phyloP scores from a whole-genome alignment of 2,797 vertebrate genomes.

The Amniataba percoides region DNA sequence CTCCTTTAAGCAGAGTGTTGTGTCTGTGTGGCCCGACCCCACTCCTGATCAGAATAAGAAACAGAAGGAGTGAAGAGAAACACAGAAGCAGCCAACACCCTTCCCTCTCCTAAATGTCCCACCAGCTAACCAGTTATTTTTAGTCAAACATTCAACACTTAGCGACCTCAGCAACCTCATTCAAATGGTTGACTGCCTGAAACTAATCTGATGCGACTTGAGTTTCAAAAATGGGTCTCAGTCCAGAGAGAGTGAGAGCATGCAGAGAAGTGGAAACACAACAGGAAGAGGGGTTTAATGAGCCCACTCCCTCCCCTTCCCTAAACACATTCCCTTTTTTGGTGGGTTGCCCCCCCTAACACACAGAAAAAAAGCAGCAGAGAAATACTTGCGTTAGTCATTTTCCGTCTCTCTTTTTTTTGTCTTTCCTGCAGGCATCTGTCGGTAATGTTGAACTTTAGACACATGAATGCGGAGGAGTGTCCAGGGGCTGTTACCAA shows the following conservation, averaged over 20 bases:
- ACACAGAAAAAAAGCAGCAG: constrained; percentile 37
- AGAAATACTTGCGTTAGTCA: constrained; percentile 14
- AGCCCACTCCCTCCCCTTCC: constrained; percentile 52
- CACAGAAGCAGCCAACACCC: background rate
- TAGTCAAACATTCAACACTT: background rate
- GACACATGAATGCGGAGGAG: constrained; percentile 39
- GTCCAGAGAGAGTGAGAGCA: constrained; percentile 16
- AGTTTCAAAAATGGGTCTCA: background rate
- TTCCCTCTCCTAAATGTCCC: background rate
- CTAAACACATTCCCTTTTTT: constrained; percentile 62
- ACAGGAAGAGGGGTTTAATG: constrained; percentile 67
- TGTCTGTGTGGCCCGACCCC: constrained; percentile 9
- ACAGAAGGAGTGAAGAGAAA: background rate
- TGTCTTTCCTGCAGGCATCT: constrained; percentile 20
- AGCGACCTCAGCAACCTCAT: background rate
- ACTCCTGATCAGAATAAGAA: constrained; percentile 27
- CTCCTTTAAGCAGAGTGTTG: background rate
- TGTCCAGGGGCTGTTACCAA: constrained; percentile 22
- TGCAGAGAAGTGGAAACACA: constrained; percentile 46
- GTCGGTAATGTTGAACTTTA: constrained; percentile 64
- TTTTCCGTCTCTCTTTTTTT: constrained; percentile 4
- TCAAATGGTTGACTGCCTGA: background rate
- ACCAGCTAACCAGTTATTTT: background rate
- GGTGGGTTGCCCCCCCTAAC: constrained; percentile 36
- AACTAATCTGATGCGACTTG: constrained; percentile 31